Conservation (phyloP, 2,888 invertebrate species). For the Ischnus inquisitorius region DNA sequence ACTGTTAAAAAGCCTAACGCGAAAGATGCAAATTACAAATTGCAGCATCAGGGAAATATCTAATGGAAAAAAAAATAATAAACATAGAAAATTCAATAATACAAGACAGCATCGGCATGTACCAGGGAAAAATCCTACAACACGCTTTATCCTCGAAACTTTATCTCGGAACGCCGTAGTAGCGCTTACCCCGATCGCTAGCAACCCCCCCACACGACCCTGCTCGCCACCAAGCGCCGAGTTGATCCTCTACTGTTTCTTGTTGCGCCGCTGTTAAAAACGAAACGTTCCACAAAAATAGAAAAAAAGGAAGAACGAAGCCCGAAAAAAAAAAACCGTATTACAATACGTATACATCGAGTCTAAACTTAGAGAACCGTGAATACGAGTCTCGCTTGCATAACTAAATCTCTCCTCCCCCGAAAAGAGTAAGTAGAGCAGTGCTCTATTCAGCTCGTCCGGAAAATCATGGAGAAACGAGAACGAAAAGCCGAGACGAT, state of each 20-base stretch:
- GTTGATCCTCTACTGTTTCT: slow-evolving; percentile 37
- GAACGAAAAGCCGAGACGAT: slow-evolving; percentile 43
- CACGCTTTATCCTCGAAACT: slow-evolving; percentile 40
- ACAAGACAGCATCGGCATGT: slow-evolving; percentile 28
- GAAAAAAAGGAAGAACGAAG: background rate
- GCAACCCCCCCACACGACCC: slow-evolving; percentile 20
- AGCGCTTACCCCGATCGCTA: slow-evolving; percentile 48
- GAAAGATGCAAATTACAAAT: background rate
- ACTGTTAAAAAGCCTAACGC: background rate
- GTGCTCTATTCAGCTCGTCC: slow-evolving; percentile 1
- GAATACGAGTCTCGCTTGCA: slow-evolving; percentile 52
- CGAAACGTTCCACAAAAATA: background rate
- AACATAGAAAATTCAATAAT: slow-evolving; percentile 18
- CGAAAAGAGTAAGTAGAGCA: slow-evolving; percentile 33
- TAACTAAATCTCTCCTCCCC: slow-evolving; percentile 45
- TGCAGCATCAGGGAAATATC: background rate
- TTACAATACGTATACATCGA: slow-evolving; percentile 29
- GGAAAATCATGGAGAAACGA: slow-evolving; percentile 49
- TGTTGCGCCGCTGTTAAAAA: slow-evolving; percentile 12
- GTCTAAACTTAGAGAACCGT: slow-evolving; percentile 41
- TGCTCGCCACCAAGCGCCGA: slow-evolving; percentile 8
- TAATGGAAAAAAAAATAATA: background rate
- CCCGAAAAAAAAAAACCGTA: slow-evolving; percentile 11
- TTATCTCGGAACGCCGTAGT: slow-evolving; percentile 56
- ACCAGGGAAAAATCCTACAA: slow-evolving; percentile 60